Percentiles rank a stretch among this genome's conserved stretches.
These are phyloP conservation scores for Ptilodon capucinus DNA, from an alignment of 2,888 invertebrate genomes.

Conservation along the genomic window DNA sequence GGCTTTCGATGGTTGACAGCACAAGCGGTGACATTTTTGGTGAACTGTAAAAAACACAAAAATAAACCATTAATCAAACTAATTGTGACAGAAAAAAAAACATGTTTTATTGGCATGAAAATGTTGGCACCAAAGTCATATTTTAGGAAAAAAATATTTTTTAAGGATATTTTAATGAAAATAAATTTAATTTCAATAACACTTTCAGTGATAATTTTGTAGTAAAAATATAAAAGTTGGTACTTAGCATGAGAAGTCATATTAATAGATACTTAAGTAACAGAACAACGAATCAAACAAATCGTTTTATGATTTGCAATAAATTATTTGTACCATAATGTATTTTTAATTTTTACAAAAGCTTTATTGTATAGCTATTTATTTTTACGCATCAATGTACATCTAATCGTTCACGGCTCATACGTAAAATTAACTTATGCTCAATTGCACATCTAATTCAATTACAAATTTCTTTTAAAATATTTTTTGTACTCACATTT, in stretches of 20 bases:
- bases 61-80: too few species aligned
- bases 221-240: too few species aligned
- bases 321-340: background rate
- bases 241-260: too few species aligned
- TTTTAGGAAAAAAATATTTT: too few species aligned
- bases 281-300: background rate
- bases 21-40: conserved; percentile 18
- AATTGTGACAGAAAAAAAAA: too few species aligned
- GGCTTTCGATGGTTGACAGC: conserved; percentile 1
- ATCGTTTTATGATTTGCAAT: background rate
- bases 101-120: too few species aligned
- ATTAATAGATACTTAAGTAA: too few species aligned
- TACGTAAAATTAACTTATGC: conserved; percentile 51
- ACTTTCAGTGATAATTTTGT: too few species aligned
- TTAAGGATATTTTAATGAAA: too few species aligned
- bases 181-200: too few species aligned
- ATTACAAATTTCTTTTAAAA: conserved; percentile 48
- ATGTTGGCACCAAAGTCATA: too few species aligned
- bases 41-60: background rate
- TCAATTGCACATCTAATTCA: conserved; percentile 54
- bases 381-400: conserved; percentile 24
- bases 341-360: background rate
- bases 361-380: background rate
- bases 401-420: conserved; percentile 60
- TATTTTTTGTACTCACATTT: conserved; percentile 58